A percentile compares a stretch with the other conserved stretches of the same genome.
Conservation (phyloP, 2,113 vertebrate genomes). For the Amblyopsis rosae region DNA sequence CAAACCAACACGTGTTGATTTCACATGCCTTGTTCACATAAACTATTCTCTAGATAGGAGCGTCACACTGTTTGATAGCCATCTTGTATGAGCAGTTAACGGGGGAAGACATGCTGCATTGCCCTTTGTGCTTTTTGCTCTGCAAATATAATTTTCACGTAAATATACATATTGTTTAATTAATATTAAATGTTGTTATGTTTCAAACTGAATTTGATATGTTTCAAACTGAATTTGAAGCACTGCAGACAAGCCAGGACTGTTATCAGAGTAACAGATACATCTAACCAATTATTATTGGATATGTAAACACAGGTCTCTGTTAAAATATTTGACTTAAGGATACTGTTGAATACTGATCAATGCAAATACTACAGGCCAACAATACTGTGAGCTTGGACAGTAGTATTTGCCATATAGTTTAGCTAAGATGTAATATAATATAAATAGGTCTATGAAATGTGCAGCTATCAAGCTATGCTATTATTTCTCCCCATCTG, state of each 20-base stretch:
- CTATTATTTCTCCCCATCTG: too few species aligned
- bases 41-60: slow-evolving; percentile 22
- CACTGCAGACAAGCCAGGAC: slow-evolving; percentile 3
- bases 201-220: too few species aligned
- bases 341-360: slow-evolving; percentile 13
- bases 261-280: slow-evolving; percentile 30
- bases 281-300: slow-evolving; percentile 5
- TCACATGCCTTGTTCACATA: slow-evolving; percentile 1
- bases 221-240: not conserved
- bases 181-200: too few species aligned
- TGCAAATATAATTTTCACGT: not conserved
- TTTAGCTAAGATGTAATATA: not conserved
- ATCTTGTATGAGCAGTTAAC: not conserved
- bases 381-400: not conserved
- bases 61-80: not conserved
- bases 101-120: too few species aligned
- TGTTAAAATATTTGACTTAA: slow-evolving; percentile 47
- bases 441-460: not conserved
- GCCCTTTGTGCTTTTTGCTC: not conserved
- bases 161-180: not conserved
- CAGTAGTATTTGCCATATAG: not conserved
- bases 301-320: not conserved
- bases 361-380: slow-evolving; percentile 1
- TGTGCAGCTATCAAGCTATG: not conserved
- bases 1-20: slow-evolving; percentile 13